Evolutionary conservation across 2,797 vertebrate species (phyloP).

Genomic region (Microcaecilia unicolor): DNA sequence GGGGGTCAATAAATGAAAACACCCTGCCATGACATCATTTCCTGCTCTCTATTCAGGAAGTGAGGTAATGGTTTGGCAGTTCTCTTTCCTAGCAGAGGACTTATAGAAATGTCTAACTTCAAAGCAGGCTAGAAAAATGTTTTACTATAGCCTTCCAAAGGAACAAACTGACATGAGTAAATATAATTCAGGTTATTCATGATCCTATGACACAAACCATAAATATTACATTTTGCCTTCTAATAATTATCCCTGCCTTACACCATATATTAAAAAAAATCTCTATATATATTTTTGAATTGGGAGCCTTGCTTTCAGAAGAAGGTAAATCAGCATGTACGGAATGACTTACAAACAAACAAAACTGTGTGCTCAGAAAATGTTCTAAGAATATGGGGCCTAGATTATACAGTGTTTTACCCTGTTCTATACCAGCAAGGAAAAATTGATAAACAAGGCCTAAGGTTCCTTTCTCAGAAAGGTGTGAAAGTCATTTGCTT

Average conservation of each 20-base stretch:
- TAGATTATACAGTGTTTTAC: too few relatives aligned
- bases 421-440: too few relatives aligned
- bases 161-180: background rate
- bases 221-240: background rate
- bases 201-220: background rate
- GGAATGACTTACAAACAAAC: too few relatives aligned
- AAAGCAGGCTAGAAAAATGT: background rate
- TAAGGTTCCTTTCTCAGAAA: too few relatives aligned
- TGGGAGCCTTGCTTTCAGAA: too few relatives aligned
- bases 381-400: too few relatives aligned
- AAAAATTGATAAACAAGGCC: too few relatives aligned
- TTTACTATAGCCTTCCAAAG: background rate
- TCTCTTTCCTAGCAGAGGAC: background rate
- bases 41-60: background rate
- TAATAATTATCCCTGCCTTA: background rate
- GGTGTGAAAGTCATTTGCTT: too few relatives aligned
- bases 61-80: background rate
- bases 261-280: background rate
- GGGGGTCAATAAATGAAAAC: slow-evolving; percentile 2
- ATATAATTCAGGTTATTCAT: background rate
- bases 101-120: background rate
- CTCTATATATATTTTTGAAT: too few relatives aligned
- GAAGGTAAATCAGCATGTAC: too few relatives aligned
- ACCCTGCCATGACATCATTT: background rate
- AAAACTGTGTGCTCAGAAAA: too few relatives aligned